Evolutionary conservation across 2,888 invertebrate species (phyloP), one percentile per base, ranked within the genome.

Genomic region (Pherbina coryleti): DNA sequence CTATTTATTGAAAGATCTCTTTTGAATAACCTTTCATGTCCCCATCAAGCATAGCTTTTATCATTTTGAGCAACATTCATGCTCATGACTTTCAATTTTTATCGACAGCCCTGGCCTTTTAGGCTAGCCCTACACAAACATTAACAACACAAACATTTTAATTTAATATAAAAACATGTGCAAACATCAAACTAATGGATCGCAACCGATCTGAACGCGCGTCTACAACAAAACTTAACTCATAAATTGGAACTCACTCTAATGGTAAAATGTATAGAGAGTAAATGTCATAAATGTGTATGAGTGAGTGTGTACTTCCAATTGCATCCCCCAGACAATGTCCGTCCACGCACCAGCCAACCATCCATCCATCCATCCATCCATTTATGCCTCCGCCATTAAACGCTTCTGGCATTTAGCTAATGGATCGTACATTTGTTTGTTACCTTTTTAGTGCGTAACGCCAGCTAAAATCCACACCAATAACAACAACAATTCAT

Each of bases 181-280:
- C 73, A 49, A 73, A 62, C 62, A 73, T 60, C 73, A 25, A 73
- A 62, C 62, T 73, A 73, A 73, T 73, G 73, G 73, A 73, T 62
- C 49, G 19, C 51, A 70, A 53, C 28, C 2, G 28, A 44, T 44
- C 14, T 28, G 60, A 60, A 53, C 51, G 53, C 28, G 51, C 9
- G 71, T 34, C 71, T 31, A 19, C 55, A 53, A 5, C 31, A 7
- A n/a, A 37, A 53, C 9, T 19, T 55, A 11, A 34, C 25, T 53
- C 34, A 71, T 11, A 53, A 67, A 19, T 22, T 2, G 44, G 19
- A 22, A 7, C 31, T 28, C n/a, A 44, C 31, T 28, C 37, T 34
- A 44, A 51, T 28, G 28, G 28, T 34, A 17, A 64, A 64, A 64
- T 14, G 25, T 28, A 64, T 51, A 17, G 49, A 51, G 5, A 14